These are phyloP conservation scores for Typhlomys cinereus DNA, from an alignment of 2,113 vertebrate species.

Conservation along the genomic window DNA sequence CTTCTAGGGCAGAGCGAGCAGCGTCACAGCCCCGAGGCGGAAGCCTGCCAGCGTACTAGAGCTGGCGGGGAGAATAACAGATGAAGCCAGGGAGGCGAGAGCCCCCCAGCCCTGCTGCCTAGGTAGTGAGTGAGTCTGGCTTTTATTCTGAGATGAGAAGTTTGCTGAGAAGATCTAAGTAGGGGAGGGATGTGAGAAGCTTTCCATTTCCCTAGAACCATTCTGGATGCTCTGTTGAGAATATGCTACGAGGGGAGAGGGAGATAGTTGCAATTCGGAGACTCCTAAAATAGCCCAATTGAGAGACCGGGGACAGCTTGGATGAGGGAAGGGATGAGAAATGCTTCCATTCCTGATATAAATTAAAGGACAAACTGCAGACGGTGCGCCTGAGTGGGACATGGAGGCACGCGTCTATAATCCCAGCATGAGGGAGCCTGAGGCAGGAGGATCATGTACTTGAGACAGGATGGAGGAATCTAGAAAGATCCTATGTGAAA, in stretches of 20 bases:
- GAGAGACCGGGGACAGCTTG: neutral
- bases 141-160: neutral
- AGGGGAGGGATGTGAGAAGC: neutral
- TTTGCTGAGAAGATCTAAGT: neutral
- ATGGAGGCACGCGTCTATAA: neutral
- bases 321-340: neutral
- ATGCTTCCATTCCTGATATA: neutral
- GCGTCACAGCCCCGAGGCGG: neutral
- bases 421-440: neutral
- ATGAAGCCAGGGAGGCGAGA: neutral
- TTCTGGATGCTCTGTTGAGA: slow-evolving; percentile 27
- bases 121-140: neutral
- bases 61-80: neutral
- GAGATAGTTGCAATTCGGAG: neutral
- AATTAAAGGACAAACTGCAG: neutral
- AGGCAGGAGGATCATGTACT: neutral
- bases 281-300: neutral
- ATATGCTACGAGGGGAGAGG: neutral
- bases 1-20: neutral
- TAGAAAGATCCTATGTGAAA: too few species aligned
- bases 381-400: neutral
- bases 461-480: neutral
- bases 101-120: neutral
- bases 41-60: neutral
- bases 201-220: neutral